phyloP scores from a whole-genome alignment of 2,888 invertebrate genomes.

The Aethes cnicana region DNA sequence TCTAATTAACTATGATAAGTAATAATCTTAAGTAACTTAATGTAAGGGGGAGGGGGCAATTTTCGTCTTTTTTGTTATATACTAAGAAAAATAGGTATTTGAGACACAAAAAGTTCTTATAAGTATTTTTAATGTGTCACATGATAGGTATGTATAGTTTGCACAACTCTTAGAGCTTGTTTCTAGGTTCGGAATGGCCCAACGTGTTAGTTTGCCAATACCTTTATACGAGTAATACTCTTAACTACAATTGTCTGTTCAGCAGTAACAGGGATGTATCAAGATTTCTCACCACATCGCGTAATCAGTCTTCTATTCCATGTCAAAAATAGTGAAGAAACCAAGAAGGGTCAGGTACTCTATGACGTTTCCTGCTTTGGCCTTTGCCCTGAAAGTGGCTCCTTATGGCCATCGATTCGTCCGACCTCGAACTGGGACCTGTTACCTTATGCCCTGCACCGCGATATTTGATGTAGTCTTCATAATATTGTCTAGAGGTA shows the following conservation, averaged over 20 bases:
- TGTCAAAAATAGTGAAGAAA: slow-evolving; percentile 94
- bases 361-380: slow-evolving; percentile 91
- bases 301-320: slow-evolving; percentile 93
- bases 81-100: background rate
- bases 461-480: background rate
- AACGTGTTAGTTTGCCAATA: slow-evolving; percentile 48
- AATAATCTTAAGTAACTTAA: no score
- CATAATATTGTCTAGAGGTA: no score
- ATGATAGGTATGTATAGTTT: no score
- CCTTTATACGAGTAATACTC: slow-evolving; percentile 49
- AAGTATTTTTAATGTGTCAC: background rate
- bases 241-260: slow-evolving; percentile 47
- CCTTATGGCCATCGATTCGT: slow-evolving; percentile 15
- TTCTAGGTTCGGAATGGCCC: no score
- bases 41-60: no score
- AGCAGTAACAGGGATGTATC: slow-evolving; percentile 35
- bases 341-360: slow-evolving; percentile 95
- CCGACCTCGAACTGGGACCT: slow-evolving; percentile 7
- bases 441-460: slow-evolving; percentile 2
- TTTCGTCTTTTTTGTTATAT: no score
- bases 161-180: no score
- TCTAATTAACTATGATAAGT: no score
- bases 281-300: slow-evolving; percentile 90
- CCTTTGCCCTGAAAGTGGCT: slow-evolving; percentile 11
- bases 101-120: background rate